Evolutionary conservation across 2,888 invertebrate genomes (phyloP).

Genomic region (Dorcus hopei): DNA sequence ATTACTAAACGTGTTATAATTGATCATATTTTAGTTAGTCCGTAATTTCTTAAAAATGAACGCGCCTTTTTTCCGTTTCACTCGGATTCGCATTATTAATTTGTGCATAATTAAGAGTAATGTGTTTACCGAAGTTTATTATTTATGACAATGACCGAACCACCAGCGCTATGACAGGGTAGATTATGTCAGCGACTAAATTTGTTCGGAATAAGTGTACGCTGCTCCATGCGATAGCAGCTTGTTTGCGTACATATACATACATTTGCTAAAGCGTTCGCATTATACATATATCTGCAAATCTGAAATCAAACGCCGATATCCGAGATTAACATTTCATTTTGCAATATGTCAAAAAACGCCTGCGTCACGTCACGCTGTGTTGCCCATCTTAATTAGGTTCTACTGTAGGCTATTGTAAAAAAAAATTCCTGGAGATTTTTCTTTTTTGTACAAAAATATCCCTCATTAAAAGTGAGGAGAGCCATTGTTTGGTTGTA

Average conservation of each 20-base stretch:
- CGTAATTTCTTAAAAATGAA: too few relatives aligned
- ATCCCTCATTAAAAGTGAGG: too few relatives aligned
- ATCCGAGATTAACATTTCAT: conserved; percentile 30
- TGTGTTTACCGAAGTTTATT: conserved; percentile 38
- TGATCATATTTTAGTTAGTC: too few relatives aligned
- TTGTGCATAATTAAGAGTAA: conserved; percentile 38
- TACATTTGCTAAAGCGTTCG: conserved; percentile 3
- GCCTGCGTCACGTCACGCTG: too few relatives aligned
- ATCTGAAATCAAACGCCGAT: conserved; percentile 21
- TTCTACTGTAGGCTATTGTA: too few relatives aligned
- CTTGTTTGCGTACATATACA: conserved; percentile 20
- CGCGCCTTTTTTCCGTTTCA: conserved; percentile 1
- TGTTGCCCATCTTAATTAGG: too few relatives aligned
- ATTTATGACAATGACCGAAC: conserved; percentile 34
- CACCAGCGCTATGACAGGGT: conserved; percentile 32
- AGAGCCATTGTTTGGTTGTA: neutral
- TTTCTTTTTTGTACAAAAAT: too few relatives aligned
- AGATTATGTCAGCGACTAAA: conserved; percentile 38
- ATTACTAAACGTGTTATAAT: too few relatives aligned
- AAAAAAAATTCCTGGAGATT: too few relatives aligned
- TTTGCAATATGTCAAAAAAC: neutral
- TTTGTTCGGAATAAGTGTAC: conserved; percentile 36
- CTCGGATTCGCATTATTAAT: conserved; percentile 31
- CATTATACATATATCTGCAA: too few relatives aligned
- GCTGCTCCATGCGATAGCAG: conserved; percentile 21